Evolutionary conservation across 2,888 invertebrate species (phyloP).

Genomic region (Leptopterna dolabrata): DNA sequence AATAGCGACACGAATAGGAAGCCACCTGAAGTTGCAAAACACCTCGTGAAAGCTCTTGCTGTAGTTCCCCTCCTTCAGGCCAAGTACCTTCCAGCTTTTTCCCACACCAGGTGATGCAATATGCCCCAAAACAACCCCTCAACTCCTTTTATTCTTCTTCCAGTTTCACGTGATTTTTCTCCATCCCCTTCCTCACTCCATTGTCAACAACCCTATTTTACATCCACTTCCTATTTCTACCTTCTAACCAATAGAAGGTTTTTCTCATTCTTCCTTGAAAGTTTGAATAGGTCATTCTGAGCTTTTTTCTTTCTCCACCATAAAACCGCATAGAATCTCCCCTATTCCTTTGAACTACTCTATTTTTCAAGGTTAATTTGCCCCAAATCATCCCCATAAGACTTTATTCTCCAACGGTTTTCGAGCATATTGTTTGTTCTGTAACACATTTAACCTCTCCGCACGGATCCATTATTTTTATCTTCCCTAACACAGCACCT

Average conservation of each 20-base stretch:
- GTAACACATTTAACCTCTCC: neutral
- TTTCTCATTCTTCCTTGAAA: neutral
- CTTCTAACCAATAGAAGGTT: constrained; percentile 17
- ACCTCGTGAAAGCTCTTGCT: neutral
- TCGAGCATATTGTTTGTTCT: neutral
- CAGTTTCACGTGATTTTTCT: constrained; percentile 41
- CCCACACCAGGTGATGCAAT: constrained; percentile 38
- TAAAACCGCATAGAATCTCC: constrained; percentile 18
- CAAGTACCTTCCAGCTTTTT: constrained; percentile 14
- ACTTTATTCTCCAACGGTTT: constrained; percentile 30
- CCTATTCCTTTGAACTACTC: neutral
- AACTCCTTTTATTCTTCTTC: neutral
- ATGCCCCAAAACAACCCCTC: constrained; percentile 34
- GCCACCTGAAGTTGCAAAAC: neutral
- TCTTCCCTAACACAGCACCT: neutral
- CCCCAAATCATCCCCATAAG: neutral
- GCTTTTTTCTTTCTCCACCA: neutral
- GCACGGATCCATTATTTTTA: neutral
- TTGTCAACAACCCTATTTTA: constrained; percentile 38
- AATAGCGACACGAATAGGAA: neutral
- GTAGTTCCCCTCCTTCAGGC: neutral
- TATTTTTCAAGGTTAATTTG: constrained; percentile 6
- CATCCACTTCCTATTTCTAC: constrained; percentile 37
- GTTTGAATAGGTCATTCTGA: constrained; percentile 28
- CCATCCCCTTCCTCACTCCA: neutral